A percentile compares a stretch with the other conserved stretches of the same genome.
Evolutionary conservation across 1,140 invertebrate genomes (phyloP).

Genomic region (Oncopodura yosiiana): DNA sequence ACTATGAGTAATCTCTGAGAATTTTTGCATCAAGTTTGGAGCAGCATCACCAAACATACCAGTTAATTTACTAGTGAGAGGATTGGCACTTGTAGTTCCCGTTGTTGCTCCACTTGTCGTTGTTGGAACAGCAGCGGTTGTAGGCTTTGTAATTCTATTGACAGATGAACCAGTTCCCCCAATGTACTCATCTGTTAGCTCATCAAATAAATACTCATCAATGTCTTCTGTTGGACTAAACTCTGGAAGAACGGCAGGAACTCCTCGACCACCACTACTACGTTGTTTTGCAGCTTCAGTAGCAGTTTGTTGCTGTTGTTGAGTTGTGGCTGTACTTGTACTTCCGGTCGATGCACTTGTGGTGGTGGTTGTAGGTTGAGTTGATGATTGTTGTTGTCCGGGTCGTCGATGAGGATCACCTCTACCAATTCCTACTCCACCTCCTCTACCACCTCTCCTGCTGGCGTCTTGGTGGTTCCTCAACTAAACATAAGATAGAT

Average conservation of each 20-base stretch:
- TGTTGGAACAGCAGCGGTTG: conserved; percentile 1
- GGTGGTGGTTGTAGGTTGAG: conserved; percentile 29
- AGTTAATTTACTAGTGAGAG: conserved; percentile 28
- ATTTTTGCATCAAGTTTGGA: conserved; percentile 64
- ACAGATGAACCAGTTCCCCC: not conserved
- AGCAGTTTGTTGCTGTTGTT: not conserved
- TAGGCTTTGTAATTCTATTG: conserved; percentile 10
- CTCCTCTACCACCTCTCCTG: conserved; percentile 46
- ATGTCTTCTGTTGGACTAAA: conserved; percentile 35
- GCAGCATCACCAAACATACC: conserved; percentile 42
- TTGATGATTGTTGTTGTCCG: conserved; percentile 22
- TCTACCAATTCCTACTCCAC: conserved; percentile 44
- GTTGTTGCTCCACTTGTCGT: conserved; percentile 9
- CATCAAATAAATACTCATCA: not conserved
- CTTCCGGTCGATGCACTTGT: not conserved
- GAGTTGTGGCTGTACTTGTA: not conserved
- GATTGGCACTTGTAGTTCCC: conserved; percentile 33
- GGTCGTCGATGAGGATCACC: not conserved
- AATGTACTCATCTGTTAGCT: not conserved
- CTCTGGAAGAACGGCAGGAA: conserved; percentile 39
- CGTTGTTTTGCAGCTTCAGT: conserved; percentile 1
- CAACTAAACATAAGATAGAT: too few relatives aligned
- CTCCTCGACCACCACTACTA: conserved; percentile 36
- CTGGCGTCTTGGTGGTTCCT: conserved; percentile 35
- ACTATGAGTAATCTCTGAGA: conserved; percentile 60